A percentile compares a stretch with the other conserved stretches of the same genome.
Conservation (phyloP, 2,888 invertebrate species). For the Monoplex corrugatus region DNA sequence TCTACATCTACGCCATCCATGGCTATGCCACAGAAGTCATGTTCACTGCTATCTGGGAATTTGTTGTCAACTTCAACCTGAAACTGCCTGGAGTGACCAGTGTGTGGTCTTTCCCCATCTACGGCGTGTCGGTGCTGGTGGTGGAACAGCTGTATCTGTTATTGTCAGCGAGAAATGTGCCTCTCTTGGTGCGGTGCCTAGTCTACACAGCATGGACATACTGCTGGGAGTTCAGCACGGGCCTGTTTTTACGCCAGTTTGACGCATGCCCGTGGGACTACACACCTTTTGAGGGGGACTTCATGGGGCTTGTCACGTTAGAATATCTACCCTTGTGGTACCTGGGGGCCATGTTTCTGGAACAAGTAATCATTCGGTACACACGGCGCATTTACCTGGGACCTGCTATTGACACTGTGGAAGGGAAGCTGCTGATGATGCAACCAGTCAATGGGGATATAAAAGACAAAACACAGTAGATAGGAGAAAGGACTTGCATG, state of each 20-base stretch:
- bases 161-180: constrained; percentile 71
- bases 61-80: constrained; percentile 80
- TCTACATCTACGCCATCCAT: constrained; percentile 81
- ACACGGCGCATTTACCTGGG: constrained; percentile 73
- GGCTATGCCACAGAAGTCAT: constrained; percentile 81
- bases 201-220: constrained; percentile 82
- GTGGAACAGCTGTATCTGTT: constrained; percentile 81
- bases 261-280: constrained; percentile 84
- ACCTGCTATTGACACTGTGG: constrained; percentile 55
- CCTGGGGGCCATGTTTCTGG: constrained; percentile 73
- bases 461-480: constrained; percentile 12
- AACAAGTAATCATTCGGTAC: constrained; percentile 71
- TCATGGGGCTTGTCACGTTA: constrained; percentile 83
- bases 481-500: too few relatives aligned
- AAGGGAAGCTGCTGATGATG: constrained; percentile 24
- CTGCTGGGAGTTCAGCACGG: constrained; percentile 83
- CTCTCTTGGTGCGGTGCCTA: constrained; percentile 80
- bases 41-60: constrained; percentile 84
- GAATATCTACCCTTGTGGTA: constrained; percentile 84
- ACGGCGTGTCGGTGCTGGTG: constrained; percentile 81
- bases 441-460: constrained; percentile 22
- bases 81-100: constrained; percentile 83
- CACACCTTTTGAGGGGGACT: constrained; percentile 82
- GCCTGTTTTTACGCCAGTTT: constrained; percentile 82
- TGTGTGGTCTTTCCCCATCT: constrained; percentile 83